Base-by-base conservation (phyloP, 2,797 vertebrate genomes). In the Sardinella longiceps region DNA sequence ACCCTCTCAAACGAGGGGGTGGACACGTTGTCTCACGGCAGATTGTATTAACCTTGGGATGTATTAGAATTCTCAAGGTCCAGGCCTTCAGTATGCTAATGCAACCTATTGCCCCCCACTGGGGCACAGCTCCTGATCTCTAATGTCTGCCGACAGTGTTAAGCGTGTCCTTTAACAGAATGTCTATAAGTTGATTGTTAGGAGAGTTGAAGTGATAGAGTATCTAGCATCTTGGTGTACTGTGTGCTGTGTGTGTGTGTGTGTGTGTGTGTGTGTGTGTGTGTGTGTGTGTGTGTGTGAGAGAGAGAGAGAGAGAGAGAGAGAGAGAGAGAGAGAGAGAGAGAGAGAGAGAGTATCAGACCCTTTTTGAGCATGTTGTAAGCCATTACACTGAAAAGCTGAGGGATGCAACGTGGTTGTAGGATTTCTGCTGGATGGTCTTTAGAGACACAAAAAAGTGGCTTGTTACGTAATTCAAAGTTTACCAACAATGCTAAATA, bases 51-150 rank as follows among this genome's bases (percentile, higher is more conserved):
- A 77, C 70, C 70, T 77, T 77, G 70, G 15, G 15, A 20, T 77
- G 70, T 77, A 77, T 77, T 77, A 43, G 15, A 77, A 77, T 77
- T 77, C 70, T 77, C 70, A 77, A 77, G 70, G 70, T 77, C 70
- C 70, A 77, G 70, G 37, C 70, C 70, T 39, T 39, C 70, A 18
- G 33, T 15, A 33, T 39, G 70, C 70, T 43, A 77, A 77, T 77
- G 70, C 70, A 77, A 77, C 18, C 70, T 77, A 77, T 20, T 77
- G 70, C 70, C 28, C 23, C 56, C 56, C 56, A 58, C 56, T 43
- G 39, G 70, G 20, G 33, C 70, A 23, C 1, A n/a, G 56, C 1
- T 58, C 56, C 56, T 10, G 56, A 56, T n/a, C 23, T 10, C 3
- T 58, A 39, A 7, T 39, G 70, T 43, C 20, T 20, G 15, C 15